Percentiles rank a stretch among this genome's conserved stretches.
phyloP scores from a whole-genome alignment of 2,113 vertebrate genomes.

The Dicentrarchus labrax region DNA sequence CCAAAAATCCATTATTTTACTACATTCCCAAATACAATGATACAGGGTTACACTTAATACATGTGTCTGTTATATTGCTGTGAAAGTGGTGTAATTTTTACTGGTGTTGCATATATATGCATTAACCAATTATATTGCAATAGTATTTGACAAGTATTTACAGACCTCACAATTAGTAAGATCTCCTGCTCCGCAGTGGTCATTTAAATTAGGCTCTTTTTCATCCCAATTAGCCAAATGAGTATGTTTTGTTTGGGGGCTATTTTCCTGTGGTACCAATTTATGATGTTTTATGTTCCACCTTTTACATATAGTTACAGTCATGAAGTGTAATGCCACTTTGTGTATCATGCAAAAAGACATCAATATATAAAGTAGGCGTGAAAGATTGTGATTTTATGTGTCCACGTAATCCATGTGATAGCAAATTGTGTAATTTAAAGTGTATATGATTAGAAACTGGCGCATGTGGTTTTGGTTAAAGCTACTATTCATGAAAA shows the following conservation, averaged over 20 bases:
- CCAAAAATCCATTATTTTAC: too few species aligned
- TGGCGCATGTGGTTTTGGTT: neutral
- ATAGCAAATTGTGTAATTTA: neutral
- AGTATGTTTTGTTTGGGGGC: neutral
- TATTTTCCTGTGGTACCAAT: neutral
- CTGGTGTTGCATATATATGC: too few species aligned
- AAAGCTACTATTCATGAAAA: neutral
- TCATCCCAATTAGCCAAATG: conserved; percentile 6
- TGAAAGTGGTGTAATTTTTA: too few species aligned
- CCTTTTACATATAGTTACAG: neutral
- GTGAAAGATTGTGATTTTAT: neutral
- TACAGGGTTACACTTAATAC: too few species aligned
- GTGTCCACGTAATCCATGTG: neutral
- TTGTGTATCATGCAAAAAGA: neutral
- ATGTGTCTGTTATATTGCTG: too few species aligned
- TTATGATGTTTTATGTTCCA: neutral
- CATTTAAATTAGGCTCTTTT: conserved; percentile 7
- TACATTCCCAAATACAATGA: too few species aligned
- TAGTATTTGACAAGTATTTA: too few species aligned
- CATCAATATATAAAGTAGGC: neutral
- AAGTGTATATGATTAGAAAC: conserved; percentile 21
- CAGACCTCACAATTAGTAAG: neutral
- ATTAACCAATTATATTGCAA: too few species aligned
- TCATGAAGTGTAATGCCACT: neutral
- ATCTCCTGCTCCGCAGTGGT: neutral